Base-by-base conservation (phyloP, 2,113 vertebrate genomes). In the Neofelis nebulosa region DNA sequence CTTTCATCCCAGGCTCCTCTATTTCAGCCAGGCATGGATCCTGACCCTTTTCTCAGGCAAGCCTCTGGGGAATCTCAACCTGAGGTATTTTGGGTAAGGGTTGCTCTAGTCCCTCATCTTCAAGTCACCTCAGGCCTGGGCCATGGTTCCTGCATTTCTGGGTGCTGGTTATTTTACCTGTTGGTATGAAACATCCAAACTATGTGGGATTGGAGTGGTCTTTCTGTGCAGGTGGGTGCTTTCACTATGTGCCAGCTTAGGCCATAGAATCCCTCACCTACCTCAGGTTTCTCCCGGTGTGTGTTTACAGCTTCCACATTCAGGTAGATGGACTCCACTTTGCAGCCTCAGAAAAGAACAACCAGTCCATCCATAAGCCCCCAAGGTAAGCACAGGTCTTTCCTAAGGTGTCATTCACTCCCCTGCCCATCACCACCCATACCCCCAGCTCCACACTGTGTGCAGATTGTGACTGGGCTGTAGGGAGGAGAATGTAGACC, bases 221-320 rank as follows among this genome's bases (percentile, higher is more conserved):
- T 61, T 69, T 71, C 63, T 16, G n/a, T 76, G 31, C 7, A 14
- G n/a, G 38, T 55, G 48, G 23, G 61, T n/a, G 19, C 80, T 91
- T 78, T 84, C 11, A 18, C 63, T 19, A 50, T 80, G 38, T 80
- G n/a, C 23, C 19, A 73, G 8, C 74, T 74, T 95, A 50, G 48
- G 29, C 31, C 69, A 52, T 3, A 4, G 57, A 74, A 33, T 21
- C 16, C 3, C 19, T 41, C 71, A 98, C 99, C 98, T 97, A 99
- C 99, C 99, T 97, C 98, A 21, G 99, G 99, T 61, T 97, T 99
- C 85, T 99, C 99, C 48, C 99, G 98, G 97, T 99, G 99, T 18
- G 99, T 99, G 98, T 99, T 99, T 50, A 99, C 99, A 0, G 99
- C 99, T 92, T 99, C 99, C 7, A 99, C 96, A 55, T 99, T 99